phyloP scores from a whole-genome alignment of 2,113 vertebrate species.

The Pardalotus punctatus region DNA sequence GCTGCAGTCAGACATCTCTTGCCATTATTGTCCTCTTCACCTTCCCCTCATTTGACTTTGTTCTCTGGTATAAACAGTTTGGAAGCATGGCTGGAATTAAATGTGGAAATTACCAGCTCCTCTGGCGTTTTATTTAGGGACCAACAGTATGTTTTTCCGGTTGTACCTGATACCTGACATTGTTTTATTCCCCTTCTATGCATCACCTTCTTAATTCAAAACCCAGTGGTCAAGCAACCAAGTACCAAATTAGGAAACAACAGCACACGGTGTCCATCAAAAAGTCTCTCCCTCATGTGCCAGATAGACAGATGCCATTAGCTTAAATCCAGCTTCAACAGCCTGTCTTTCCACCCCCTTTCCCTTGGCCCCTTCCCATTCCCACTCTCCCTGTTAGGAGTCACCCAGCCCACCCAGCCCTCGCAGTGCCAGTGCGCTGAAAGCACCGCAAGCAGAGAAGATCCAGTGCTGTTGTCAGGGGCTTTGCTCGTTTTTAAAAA shows the following conservation, averaged over 20 bases:
- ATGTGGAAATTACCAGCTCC: background rate
- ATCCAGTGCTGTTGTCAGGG: background rate
- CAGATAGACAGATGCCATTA: background rate
- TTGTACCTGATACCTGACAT: background rate
- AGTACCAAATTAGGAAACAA: background rate
- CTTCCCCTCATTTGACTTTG: background rate
- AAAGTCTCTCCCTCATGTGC: background rate
- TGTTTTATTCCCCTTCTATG: background rate
- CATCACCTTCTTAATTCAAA: background rate
- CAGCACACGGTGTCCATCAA: background rate
- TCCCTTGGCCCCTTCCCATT: background rate
- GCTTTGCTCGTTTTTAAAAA: background rate
- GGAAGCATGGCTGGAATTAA: background rate
- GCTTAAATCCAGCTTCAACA: background rate
- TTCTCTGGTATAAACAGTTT: background rate
- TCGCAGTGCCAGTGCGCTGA: accelerated
- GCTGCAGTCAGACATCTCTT: background rate
- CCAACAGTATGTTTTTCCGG: background rate
- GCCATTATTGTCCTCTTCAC: background rate
- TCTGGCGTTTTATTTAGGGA: background rate
- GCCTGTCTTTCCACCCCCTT: background rate
- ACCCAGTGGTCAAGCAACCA: background rate
- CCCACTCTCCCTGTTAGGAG: accelerated
- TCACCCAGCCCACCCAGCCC: background rate
- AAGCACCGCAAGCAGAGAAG: background rate